phyloP scores from a whole-genome alignment of 2,113 vertebrate species.

The Mugil cephalus region DNA sequence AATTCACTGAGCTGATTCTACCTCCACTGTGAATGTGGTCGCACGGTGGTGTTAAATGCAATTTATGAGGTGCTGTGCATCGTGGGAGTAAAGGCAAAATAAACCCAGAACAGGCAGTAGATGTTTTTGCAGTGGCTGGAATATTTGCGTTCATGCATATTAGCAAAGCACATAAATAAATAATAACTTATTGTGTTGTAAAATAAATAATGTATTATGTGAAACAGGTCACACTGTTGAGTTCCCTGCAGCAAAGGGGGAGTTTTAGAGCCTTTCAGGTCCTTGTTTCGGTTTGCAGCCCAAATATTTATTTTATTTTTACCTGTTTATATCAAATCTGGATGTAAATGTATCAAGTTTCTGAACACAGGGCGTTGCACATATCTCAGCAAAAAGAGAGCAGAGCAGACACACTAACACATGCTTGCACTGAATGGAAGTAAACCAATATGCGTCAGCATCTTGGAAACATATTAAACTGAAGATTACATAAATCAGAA shows the following conservation, averaged over 20 bases:
- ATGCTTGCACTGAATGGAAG: not conserved
- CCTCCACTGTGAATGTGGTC: conserved; percentile 31
- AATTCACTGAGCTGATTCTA: conserved; percentile 46
- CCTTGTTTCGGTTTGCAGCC: not conserved
- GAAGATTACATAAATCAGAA: too few relatives aligned
- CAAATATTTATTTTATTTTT: too few relatives aligned
- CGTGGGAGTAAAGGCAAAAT: conserved; percentile 37
- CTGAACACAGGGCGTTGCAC: not conserved
- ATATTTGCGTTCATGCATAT: not conserved
- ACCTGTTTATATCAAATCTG: too few relatives aligned
- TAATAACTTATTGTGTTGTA: conserved; percentile 1
- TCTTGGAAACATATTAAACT: not conserved
- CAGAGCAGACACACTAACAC: not conserved
- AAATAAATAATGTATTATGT: not conserved
- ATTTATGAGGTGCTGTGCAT: conserved; percentile 52
- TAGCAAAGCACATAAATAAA: not conserved
- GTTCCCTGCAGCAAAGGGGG: not conserved
- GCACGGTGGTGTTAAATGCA: conserved; percentile 31
- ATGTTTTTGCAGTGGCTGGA: conserved; percentile 24
- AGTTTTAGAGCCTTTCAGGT: not conserved
- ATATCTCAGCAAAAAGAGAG: not conserved
- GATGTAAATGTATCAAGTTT: not conserved
- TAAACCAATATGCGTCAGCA: not conserved
- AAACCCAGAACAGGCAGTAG: conserved; percentile 25
- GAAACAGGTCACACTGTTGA: not conserved